Conservation (phyloP, 1,140 invertebrate genomes). For the Eumeta japonica region DNA sequence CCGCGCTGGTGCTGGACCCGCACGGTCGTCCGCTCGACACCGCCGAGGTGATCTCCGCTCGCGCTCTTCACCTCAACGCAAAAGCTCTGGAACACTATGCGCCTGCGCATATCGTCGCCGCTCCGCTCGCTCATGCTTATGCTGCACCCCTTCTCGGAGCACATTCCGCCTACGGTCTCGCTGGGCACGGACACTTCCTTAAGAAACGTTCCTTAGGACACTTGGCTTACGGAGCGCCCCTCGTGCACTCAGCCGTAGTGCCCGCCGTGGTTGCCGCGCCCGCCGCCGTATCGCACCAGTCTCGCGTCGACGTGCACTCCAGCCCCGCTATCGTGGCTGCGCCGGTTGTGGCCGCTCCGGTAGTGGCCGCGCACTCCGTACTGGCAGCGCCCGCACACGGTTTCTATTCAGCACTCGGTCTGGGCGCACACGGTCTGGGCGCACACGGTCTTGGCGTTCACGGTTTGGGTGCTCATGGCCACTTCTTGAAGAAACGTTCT, state of each 20-base stretch:
- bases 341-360: conserved; percentile 9
- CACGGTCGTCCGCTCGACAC: conserved; percentile 48
- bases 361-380: background rate
- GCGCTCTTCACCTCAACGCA: conserved; percentile 45
- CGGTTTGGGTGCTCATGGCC: conserved; percentile 2
- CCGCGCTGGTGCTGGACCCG: conserved; percentile 37
- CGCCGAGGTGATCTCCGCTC: conserved; percentile 49
- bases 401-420: conserved; percentile 10
- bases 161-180: background rate
- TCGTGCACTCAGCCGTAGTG: background rate
- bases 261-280: conserved; percentile 21
- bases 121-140: conserved; percentile 21
- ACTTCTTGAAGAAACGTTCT: conserved; percentile 11
- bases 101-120: conserved; percentile 26
- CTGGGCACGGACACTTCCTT: conserved; percentile 6
- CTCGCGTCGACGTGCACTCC: conserved; percentile 32
- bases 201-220: conserved; percentile 10
- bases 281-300: conserved; percentile 36
- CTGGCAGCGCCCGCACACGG: background rate
- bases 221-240: background rate
- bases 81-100: conserved; percentile 37
- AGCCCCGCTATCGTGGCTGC: conserved; percentile 29
- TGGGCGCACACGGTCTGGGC: background rate
- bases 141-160: conserved; percentile 5
- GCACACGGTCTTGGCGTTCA: background rate